Evolutionary conservation across 2,888 invertebrate genomes (phyloP).

Genomic region (Leptopilina myrica): DNA sequence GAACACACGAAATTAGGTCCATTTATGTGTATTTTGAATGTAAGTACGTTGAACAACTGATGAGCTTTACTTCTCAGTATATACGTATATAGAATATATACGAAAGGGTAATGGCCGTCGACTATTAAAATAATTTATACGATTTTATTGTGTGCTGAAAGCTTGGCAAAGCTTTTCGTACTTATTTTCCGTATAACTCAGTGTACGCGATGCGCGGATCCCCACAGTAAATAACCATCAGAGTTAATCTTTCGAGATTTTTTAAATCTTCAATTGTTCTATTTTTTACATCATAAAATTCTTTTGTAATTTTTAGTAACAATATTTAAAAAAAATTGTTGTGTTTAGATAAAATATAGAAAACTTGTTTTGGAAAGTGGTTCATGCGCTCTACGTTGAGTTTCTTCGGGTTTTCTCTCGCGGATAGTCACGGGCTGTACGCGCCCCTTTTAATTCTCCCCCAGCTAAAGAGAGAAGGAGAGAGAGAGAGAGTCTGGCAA

Average conservation of each 20-base stretch:
- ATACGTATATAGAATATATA: neutral
- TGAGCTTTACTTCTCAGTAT: slow-evolving; percentile 15
- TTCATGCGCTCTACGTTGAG: slow-evolving; percentile 43
- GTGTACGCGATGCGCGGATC: neutral
- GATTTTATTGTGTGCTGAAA: slow-evolving; percentile 60
- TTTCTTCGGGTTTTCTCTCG: slow-evolving; percentile 42
- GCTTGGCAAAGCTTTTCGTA: slow-evolving; percentile 49
- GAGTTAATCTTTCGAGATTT: neutral
- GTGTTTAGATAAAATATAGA: too few relatives aligned
- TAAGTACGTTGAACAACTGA: slow-evolving; percentile 38
- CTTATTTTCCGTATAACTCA: slow-evolving; percentile 3
- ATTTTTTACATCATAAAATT: too few relatives aligned
- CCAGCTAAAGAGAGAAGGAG: slow-evolving; percentile 12
- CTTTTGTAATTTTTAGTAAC: too few relatives aligned
- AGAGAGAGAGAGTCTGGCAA: slow-evolving; percentile 51
- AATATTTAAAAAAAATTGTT: too few relatives aligned
- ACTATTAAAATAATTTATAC: slow-evolving; percentile 61
- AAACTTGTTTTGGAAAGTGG: neutral
- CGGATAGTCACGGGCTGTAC: slow-evolving; percentile 42
- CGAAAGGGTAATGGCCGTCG: slow-evolving; percentile 53
- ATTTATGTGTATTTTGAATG: slow-evolving; percentile 28
- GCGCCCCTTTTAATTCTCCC: slow-evolving; percentile 52
- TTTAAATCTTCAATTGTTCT: neutral
- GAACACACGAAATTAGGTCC: slow-evolving; percentile 53
- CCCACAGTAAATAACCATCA: neutral